Percentiles rank a stretch among this genome's conserved stretches.
These are phyloP conservation scores for Condylura cristata DNA, from an alignment of 2,113 vertebrate genomes.

Conservation along the genomic window DNA sequence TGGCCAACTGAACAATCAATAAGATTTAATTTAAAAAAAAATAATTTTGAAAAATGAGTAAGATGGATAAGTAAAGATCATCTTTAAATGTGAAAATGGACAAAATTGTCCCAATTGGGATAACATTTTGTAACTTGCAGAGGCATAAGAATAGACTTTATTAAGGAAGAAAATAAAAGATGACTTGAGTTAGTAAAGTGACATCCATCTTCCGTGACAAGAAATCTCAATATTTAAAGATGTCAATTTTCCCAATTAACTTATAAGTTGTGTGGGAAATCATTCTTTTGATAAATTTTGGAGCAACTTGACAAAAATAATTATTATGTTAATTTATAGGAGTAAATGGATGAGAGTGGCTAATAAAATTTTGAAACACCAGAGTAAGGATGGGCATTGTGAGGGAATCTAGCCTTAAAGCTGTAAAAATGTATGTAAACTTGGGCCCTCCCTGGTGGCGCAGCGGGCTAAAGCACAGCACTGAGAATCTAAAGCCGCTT, in stretches of 20 bases:
- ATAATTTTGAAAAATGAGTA: background rate
- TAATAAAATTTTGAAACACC: background rate
- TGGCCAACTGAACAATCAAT: background rate
- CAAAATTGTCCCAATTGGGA: conserved; percentile 23
- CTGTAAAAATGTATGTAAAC: background rate
- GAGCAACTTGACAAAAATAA: conserved; percentile 51
- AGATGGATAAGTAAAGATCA: background rate
- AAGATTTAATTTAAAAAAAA: background rate
- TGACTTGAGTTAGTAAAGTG: conserved; percentile 43
- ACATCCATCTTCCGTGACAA: conserved; percentile 61
- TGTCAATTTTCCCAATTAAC: conserved; percentile 50
- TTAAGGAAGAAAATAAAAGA: background rate
- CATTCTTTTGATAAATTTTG: conserved; percentile 51
- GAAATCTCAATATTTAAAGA: conserved; percentile 68
- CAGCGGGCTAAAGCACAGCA: no score
- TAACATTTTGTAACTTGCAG: conserved; percentile 20
- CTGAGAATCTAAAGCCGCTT: no score
- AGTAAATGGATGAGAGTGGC: conserved; percentile 9
- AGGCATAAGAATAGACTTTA: conserved; percentile 23
- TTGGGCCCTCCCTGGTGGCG: no score
- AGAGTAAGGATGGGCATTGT: background rate
- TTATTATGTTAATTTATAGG: conserved; percentile 50
- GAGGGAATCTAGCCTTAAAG: background rate
- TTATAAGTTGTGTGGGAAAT: conserved; percentile 48
- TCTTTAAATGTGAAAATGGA: background rate